Conservation (phyloP, 2,113 vertebrate genomes). For the Pitta sordida region DNA sequence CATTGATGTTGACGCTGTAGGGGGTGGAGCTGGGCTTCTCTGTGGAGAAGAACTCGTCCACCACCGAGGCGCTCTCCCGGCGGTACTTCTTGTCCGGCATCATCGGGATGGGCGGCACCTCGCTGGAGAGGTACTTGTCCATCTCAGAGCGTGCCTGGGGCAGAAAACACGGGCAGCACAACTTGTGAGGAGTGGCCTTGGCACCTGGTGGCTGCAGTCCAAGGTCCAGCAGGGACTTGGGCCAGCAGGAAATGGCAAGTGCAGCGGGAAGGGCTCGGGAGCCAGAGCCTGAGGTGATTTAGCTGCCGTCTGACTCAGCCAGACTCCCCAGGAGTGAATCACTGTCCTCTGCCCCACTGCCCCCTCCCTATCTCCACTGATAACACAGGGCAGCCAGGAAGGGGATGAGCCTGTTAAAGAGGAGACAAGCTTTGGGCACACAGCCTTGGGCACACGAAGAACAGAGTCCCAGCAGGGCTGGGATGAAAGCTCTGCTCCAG, state of each 20-base stretch:
- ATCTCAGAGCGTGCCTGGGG: constrained; percentile 76
- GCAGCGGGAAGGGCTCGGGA: neutral
- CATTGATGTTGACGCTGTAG: constrained; percentile 91
- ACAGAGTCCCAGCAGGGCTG: neutral
- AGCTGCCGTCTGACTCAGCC: neutral
- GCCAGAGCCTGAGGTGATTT: neutral
- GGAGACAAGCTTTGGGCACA: neutral
- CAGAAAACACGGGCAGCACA: neutral
- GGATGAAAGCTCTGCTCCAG: neutral
- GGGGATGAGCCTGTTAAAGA: neutral
- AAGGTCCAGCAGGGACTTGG: accelerated
- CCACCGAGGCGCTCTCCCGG: constrained; percentile 86
- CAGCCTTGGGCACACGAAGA: neutral
- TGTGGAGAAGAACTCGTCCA: constrained; percentile 87
- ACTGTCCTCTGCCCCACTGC: neutral
- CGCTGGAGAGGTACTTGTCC: constrained; percentile 84
- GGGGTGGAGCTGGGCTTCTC: constrained; percentile 77
- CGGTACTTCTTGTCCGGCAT: constrained; percentile 82
- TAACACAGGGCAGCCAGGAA: neutral
- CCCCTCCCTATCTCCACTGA: neutral
- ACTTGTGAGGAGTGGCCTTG: neutral
- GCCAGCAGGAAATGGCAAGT: neutral
- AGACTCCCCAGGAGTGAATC: neutral
- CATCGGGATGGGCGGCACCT: constrained; percentile 23
- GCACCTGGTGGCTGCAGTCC: too few species aligned